Conservation (phyloP, 2,797 vertebrate species). For the Hypotaenidia okinawae region DNA sequence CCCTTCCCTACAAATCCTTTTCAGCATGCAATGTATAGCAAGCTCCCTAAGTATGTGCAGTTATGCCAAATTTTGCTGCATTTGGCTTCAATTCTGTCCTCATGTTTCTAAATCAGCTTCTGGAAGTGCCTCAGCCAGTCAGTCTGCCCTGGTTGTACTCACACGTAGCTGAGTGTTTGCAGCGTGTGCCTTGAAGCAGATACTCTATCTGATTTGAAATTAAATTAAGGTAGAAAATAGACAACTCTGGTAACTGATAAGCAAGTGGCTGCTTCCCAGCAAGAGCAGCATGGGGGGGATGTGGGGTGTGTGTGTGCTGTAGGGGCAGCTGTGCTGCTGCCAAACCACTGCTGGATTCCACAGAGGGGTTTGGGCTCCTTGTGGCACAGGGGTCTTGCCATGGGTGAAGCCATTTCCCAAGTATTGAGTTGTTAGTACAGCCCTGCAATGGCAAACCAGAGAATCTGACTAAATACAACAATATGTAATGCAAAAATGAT, state of each 20-base stretch:
- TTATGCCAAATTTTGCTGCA: neutral
- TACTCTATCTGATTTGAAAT: neutral
- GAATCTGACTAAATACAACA: neutral
- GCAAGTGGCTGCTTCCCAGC: neutral
- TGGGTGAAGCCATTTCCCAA: neutral
- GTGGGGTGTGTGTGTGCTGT: neutral
- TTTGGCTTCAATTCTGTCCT: neutral
- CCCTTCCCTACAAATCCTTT: neutral
- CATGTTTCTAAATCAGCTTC: fast-evolving
- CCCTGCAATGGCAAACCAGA: neutral
- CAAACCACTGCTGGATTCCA: neutral
- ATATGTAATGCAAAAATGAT: neutral
- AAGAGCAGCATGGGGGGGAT: neutral
- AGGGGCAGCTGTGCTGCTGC: neutral
- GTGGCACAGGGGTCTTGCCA: neutral
- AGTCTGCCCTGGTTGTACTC: neutral
- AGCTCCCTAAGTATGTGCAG: neutral
- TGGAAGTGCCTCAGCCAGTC: neutral
- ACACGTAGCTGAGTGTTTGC: neutral
- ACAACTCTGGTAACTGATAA: neutral
- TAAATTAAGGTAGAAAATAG: neutral
- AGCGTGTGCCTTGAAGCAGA: neutral
- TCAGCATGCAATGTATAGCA: neutral
- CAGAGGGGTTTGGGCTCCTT: neutral
- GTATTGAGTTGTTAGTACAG: neutral